These are phyloP conservation scores for Struthidea cinerea DNA, from an alignment of 2,113 vertebrate species.

Conservation along the genomic window DNA sequence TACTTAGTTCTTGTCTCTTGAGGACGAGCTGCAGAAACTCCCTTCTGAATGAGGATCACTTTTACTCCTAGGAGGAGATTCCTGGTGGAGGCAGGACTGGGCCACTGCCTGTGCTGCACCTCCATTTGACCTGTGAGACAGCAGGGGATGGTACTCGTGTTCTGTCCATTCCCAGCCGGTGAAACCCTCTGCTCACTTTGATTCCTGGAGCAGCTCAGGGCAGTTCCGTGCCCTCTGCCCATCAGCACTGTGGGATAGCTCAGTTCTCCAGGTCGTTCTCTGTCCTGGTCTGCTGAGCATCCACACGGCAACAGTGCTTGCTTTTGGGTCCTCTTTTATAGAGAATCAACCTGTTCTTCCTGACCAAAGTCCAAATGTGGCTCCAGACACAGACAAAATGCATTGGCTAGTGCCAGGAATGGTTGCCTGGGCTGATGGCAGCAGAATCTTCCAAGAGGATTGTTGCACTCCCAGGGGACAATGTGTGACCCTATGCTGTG, in stretches of 20 bases:
- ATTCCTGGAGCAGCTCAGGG: not conserved
- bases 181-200: not conserved
- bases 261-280: not conserved
- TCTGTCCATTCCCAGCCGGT: not conserved
- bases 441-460: not conserved
- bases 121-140: not conserved
- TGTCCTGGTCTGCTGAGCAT: not conserved
- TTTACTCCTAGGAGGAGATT: not conserved
- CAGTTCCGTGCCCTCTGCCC: not conserved
- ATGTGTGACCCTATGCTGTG: not conserved
- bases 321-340: not conserved
- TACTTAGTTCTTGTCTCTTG: not conserved
- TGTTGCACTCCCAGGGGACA: not conserved
- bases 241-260: not conserved
- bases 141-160: not conserved
- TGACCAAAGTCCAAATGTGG: not conserved
- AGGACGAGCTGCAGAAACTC: not conserved
- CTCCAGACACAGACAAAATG: not conserved
- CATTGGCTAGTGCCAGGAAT: not conserved
- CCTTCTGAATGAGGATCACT: not conserved
- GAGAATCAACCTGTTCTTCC: not conserved
- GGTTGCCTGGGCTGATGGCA: not conserved
- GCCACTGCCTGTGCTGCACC: not conserved
- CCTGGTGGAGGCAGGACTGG: not conserved
- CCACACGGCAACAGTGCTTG: not conserved